These are phyloP conservation scores for Crocodylus rhombifer DNA, from an alignment of 2,797 vertebrate genomes.

Conservation along the genomic window DNA sequence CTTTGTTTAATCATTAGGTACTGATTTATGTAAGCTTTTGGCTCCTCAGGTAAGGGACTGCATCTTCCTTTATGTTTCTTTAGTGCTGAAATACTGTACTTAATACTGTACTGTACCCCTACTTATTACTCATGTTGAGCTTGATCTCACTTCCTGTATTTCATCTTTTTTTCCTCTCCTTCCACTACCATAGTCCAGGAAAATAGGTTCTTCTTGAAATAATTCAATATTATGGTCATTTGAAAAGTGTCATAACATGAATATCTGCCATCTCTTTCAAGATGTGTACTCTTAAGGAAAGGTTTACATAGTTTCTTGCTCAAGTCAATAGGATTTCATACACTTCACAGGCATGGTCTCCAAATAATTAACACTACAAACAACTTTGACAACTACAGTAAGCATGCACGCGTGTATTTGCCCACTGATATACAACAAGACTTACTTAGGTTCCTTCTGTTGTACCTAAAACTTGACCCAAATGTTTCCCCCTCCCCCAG, in stretches of 20 bases:
- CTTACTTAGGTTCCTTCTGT: background rate
- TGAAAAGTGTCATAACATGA: background rate
- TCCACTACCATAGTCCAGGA: background rate
- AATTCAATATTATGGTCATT: background rate
- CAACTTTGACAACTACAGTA: background rate
- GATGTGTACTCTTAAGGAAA: background rate
- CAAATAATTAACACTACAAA: background rate
- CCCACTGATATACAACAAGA: background rate
- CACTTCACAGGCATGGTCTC: background rate
- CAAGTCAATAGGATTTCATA: background rate
- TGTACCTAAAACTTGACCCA: background rate
- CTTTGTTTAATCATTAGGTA: too few species aligned
- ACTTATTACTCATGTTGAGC: background rate
- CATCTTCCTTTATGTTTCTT: background rate
- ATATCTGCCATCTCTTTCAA: background rate
- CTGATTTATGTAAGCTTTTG: background rate
- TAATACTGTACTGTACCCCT: background rate
- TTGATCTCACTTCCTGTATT: background rate
- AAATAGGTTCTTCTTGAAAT: background rate
- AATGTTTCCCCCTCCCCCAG: background rate
- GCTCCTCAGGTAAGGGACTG: background rate
- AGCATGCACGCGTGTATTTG: background rate
- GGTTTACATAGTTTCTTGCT: background rate
- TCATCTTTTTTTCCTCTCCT: background rate
- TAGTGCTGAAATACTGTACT: background rate